Conservation (phyloP, 2,888 invertebrate genomes). For the Drosophila pseudotakahashii region DNA sequence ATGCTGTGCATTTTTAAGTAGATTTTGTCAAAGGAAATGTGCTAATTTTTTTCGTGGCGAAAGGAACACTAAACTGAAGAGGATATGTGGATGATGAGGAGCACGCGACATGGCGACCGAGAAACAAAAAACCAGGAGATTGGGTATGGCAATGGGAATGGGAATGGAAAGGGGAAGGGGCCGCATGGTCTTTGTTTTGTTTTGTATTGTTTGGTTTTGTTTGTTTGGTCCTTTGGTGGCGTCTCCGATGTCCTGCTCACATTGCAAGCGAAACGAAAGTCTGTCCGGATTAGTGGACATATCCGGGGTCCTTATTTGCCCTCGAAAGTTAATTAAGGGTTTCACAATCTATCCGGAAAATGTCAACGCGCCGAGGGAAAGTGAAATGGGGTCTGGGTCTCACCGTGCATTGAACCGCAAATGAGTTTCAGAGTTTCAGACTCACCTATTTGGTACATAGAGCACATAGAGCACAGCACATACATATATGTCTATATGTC, state of each 20-base stretch:
- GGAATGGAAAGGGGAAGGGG: constrained; percentile 3
- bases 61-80: neutral
- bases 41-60: too few relatives aligned
- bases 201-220: constrained; percentile 26
- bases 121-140: constrained; percentile 18
- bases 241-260: constrained; percentile 65
- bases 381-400: constrained; percentile 42
- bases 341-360: constrained; percentile 69
- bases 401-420: constrained; percentile 59
- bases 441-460: constrained; percentile 5
- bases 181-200: neutral
- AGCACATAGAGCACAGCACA: neutral
- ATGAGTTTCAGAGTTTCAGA: constrained; percentile 22
- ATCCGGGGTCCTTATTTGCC: constrained; percentile 34
- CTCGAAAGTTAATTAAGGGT: constrained; percentile 76
- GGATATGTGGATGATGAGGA: constrained; percentile 5
- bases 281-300: constrained; percentile 36
- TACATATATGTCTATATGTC: constrained; percentile 17
- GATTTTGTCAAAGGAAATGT: too few relatives aligned
- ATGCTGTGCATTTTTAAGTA: too few relatives aligned
- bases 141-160: constrained; percentile 10
- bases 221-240: constrained; percentile 46
- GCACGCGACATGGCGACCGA: constrained; percentile 43
- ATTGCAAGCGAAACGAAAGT: constrained; percentile 48
- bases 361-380: constrained; percentile 53